Percentiles rank a stretch among this genome's conserved stretches.
These are phyloP conservation scores for Iphiclides podalirius DNA, from an alignment of 2,888 invertebrate species.

Conservation along the genomic window DNA sequence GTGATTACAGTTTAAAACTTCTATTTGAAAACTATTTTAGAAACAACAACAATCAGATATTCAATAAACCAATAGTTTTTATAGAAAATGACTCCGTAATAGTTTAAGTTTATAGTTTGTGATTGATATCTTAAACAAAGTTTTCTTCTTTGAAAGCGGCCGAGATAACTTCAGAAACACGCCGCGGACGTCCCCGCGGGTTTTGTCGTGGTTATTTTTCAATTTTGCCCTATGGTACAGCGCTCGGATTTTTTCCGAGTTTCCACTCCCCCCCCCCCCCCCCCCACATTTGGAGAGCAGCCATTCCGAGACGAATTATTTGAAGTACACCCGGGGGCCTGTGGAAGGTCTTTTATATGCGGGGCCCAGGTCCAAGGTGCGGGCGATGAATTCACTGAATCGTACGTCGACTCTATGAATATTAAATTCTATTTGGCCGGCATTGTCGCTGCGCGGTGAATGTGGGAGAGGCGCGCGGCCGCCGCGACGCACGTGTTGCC, in stretches of 20 bases:
- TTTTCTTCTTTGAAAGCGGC: too few species aligned
- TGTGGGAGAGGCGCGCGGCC: conserved; percentile 50
- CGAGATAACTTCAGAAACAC: conserved; percentile 49
- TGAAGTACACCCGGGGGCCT: conserved; percentile 68
- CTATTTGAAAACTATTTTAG: too few species aligned
- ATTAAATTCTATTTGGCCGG: conserved; percentile 76
- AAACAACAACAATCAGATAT: too few species aligned
- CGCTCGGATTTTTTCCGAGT: conserved; percentile 49
- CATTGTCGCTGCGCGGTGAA: conserved; percentile 70
- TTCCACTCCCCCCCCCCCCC: conserved; percentile 55
- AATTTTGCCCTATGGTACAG: conserved; percentile 67
- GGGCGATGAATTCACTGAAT: conserved; percentile 77
- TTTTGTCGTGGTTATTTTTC: conserved; percentile 59
- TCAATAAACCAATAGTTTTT: too few species aligned
- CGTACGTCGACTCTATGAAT: conserved; percentile 76
- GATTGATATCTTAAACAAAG: too few species aligned
- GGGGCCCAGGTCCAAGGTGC: conserved; percentile 70
- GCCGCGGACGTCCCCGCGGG: conserved; percentile 48
- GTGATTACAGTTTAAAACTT: too few species aligned
- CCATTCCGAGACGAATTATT: conserved; percentile 71
- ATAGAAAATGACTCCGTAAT: too few species aligned
- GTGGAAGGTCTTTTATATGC: conserved; percentile 73
- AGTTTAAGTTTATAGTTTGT: too few species aligned
- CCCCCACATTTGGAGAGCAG: conserved; percentile 62
- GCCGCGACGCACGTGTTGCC: conserved; percentile 35